These are phyloP conservation scores for Uloborus diversus DNA, from an alignment of 1,140 invertebrate genomes.

Conservation along the genomic window DNA sequence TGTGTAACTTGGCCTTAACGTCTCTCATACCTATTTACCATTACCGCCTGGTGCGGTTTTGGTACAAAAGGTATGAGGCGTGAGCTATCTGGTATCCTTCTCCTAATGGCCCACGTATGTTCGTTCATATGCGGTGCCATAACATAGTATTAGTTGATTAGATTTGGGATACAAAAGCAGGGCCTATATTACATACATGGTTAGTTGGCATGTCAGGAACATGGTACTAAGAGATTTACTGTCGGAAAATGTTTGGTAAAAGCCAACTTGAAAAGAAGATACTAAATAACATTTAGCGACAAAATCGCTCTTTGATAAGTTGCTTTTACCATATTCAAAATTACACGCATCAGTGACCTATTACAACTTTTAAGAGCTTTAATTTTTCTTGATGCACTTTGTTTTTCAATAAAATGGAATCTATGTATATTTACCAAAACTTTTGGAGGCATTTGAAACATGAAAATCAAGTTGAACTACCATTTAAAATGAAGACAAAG, in stretches of 20 bases:
- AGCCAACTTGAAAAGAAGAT: background rate
- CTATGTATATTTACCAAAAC: too few relatives aligned
- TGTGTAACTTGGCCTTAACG: background rate
- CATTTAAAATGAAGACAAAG: too few relatives aligned
- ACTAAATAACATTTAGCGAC: background rate
- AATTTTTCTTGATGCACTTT: background rate
- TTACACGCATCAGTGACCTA: background rate
- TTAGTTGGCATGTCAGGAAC: background rate
- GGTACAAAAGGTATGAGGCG: background rate
- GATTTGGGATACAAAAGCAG: slow-evolving; percentile 13
- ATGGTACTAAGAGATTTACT: too few relatives aligned
- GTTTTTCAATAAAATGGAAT: too few relatives aligned
- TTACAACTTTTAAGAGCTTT: background rate
- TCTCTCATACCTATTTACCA: background rate
- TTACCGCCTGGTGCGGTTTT: slow-evolving; percentile 39
- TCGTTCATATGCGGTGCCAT: slow-evolving; percentile 40
- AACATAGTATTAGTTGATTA: background rate
- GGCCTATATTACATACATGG: slow-evolving; percentile 42
- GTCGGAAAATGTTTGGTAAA: background rate
- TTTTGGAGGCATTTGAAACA: too few relatives aligned
- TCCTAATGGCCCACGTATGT: slow-evolving; percentile 39
- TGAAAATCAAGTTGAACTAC: too few relatives aligned
- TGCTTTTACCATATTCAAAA: background rate
- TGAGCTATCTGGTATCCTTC: background rate
- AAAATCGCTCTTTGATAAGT: background rate